These are phyloP conservation scores for Hycleus phaleratus DNA, from an alignment of 1,140 invertebrate species.

Conservation along the genomic window DNA sequence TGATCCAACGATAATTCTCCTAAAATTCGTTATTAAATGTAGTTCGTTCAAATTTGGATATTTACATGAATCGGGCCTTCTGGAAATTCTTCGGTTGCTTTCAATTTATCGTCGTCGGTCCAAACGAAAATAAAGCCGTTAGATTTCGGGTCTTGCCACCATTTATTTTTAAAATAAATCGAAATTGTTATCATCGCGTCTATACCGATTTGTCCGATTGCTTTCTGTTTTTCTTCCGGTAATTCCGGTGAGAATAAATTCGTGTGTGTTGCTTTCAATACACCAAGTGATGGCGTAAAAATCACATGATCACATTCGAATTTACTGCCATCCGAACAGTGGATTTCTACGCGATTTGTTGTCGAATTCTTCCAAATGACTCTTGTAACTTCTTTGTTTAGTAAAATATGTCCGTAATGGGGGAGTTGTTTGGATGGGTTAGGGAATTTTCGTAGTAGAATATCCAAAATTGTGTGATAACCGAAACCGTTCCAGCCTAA, in stretches of 20 bases:
- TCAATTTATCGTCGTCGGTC: background rate
- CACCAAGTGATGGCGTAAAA: constrained; percentile 59
- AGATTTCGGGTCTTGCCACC: constrained; percentile 1
- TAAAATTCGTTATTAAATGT: background rate
- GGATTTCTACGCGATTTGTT: constrained; percentile 8
- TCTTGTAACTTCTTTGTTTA: constrained; percentile 26
- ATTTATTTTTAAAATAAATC: constrained; percentile 46
- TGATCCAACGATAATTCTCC: constrained; percentile 9
- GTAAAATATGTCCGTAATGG: constrained; percentile 20
- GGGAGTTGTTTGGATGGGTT: constrained; percentile 12
- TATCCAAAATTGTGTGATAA: constrained; percentile 27
- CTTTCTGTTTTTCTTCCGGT: constrained; percentile 49
- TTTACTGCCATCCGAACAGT: constrained; percentile 45
- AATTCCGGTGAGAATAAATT: constrained; percentile 54
- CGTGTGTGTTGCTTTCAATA: constrained; percentile 54
- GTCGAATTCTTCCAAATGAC: constrained; percentile 17
- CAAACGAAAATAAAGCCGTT: constrained; percentile 2
- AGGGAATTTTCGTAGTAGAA: constrained; percentile 26
- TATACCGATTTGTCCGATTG: constrained; percentile 57
- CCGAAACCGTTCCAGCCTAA: constrained; percentile 31
- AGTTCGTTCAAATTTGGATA: background rate
- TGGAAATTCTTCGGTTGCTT: background rate
- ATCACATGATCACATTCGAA: constrained; percentile 57
- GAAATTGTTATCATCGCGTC: constrained; percentile 72
- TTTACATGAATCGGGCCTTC: constrained; percentile 4